Conservation (phyloP, 2,888 invertebrate species). For the Drosophila macrospina region DNA sequence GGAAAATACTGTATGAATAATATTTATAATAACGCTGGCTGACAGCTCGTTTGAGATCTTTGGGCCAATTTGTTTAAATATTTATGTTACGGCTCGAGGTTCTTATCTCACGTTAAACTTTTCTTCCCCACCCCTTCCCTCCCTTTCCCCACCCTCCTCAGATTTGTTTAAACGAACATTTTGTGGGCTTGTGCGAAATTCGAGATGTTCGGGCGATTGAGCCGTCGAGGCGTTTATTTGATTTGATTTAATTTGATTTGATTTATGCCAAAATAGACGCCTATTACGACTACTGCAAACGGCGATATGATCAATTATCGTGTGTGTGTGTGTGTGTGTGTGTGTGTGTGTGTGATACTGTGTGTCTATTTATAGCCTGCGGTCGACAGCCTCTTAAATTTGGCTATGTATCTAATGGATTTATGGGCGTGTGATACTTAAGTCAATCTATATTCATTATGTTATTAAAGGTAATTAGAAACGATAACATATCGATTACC, state of each 20-base stretch:
- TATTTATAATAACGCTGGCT: constrained; percentile 12
- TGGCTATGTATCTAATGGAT: constrained; percentile 43
- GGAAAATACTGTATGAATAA: constrained; percentile 15
- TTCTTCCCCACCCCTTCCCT: not conserved
- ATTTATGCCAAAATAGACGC: constrained; percentile 45
- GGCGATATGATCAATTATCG: constrained; percentile 42
- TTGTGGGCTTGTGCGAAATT: constrained; percentile 42
- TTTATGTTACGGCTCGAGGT: constrained; percentile 25
- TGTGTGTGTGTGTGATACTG: not conserved
- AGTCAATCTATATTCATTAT: constrained; percentile 21
- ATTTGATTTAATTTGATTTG: constrained; percentile 42
- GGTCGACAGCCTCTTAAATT: constrained; percentile 16
- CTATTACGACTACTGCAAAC: constrained; percentile 10
- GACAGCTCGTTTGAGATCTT: constrained; percentile 9
- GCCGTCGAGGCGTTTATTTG: constrained; percentile 43
- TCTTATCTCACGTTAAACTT: constrained; percentile 17
- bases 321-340: not conserved
- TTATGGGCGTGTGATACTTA: constrained; percentile 35
- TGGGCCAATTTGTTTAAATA: constrained; percentile 37
- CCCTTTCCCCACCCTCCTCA: too few relatives aligned
- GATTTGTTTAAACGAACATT: constrained; percentile 34
- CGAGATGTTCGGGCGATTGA: constrained; percentile 34
- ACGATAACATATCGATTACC: constrained; percentile 8
- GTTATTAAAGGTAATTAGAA: not conserved
- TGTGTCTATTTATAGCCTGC: constrained; percentile 16